These are phyloP conservation scores for Pachypsylla venusta DNA, from an alignment of 1,140 invertebrate genomes.

Conservation along the genomic window DNA sequence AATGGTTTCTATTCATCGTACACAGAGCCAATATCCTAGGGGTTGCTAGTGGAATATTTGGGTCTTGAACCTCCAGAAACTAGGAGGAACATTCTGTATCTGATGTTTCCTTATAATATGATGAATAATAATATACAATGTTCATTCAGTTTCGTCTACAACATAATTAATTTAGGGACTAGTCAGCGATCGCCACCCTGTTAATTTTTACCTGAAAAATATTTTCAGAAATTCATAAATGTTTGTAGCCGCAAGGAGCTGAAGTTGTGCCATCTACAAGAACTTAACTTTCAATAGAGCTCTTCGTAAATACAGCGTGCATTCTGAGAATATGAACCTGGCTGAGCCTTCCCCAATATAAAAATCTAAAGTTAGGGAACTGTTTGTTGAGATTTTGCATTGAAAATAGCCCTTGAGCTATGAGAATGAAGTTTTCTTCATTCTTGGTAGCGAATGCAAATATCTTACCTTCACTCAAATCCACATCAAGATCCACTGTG, in stretches of 20 bases:
- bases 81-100: neutral
- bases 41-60: neutral
- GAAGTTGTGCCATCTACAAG: too few species aligned
- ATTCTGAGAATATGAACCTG: neutral
- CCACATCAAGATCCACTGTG: slow-evolving; percentile 1
- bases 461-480: neutral
- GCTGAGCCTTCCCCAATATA: neutral
- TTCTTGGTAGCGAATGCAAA: neutral
- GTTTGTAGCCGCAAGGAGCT: too few species aligned
- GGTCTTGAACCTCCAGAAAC: neutral
- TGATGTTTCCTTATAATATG: neutral
- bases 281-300: too few species aligned
- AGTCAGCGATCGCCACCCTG: too few species aligned
- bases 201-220: neutral
- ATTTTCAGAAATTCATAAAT: neutral
- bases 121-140: neutral
- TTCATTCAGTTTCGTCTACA: too few species aligned
- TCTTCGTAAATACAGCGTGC: neutral
- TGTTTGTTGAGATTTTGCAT: too few species aligned
- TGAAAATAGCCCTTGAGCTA: too few species aligned
- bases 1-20: too few species aligned
- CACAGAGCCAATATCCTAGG: too few species aligned
- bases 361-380: neutral
- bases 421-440: too few species aligned
- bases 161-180: too few species aligned